Conservation (phyloP, 2,113 vertebrate species). For the human region DNA sequence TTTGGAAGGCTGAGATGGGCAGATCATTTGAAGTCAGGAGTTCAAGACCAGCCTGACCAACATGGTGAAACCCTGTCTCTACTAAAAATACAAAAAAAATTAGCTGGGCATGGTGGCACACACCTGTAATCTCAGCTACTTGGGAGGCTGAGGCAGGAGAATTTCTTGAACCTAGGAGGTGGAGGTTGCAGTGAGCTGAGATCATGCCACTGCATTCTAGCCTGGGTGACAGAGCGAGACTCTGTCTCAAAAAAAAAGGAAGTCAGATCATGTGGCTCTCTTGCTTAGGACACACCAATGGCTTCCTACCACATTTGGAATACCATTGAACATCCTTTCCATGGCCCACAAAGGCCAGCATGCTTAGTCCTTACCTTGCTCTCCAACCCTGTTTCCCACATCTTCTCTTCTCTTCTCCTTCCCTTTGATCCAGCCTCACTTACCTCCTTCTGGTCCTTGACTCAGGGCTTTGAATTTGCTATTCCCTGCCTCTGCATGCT, state of each 20-base stretch:
- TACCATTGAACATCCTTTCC: background rate
- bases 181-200: too few relatives aligned
- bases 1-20: too few relatives aligned
- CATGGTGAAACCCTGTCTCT: too few relatives aligned
- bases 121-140: too few relatives aligned
- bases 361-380: background rate
- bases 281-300: background rate
- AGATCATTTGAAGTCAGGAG: too few relatives aligned
- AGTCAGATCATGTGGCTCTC: background rate
- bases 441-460: background rate
- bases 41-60: too few relatives aligned
- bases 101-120: too few relatives aligned
- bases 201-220: too few relatives aligned
- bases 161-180: too few relatives aligned
- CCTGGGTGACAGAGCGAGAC: too few relatives aligned
- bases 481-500: background rate
- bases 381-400: background rate
- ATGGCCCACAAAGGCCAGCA: background rate
- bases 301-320: background rate
- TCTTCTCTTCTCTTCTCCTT: background rate
- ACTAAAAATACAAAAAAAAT: too few relatives aligned
- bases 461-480: background rate
- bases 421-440: background rate
- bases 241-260: background rate
- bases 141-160: too few relatives aligned